Conservation (phyloP, 1,140 invertebrate species). For the Diuraphis noxia region DNA sequence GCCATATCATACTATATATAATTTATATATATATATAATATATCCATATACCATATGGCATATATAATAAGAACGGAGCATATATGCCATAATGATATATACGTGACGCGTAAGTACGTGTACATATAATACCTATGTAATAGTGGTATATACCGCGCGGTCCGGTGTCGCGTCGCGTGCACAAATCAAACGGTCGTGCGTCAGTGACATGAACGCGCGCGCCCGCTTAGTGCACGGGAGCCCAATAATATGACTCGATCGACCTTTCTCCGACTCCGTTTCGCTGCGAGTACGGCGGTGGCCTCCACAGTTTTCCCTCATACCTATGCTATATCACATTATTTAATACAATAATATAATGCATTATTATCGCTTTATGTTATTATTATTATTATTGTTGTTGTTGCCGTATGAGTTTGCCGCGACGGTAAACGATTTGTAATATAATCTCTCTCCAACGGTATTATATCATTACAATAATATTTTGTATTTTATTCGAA, state of each 20-base stretch:
- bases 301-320: not conserved
- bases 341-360: not conserved
- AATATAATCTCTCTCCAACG: not conserved
- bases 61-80: not conserved
- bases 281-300: too few species aligned
- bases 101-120: not conserved
- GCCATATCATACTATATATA: not conserved
- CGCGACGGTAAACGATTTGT: not conserved
- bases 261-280: not conserved
- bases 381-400: not conserved
- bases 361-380: too few species aligned
- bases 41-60: too few species aligned
- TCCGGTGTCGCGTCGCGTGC: not conserved
- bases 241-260: not conserved
- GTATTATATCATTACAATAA: not conserved
- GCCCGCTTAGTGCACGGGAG: not conserved
- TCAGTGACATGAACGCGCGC: not conserved
- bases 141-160: not conserved
- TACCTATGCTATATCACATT: not conserved
- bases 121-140: not conserved
- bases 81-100: not conserved
- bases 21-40: not conserved
- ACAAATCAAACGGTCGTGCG: conserved; percentile 37
- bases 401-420: not conserved
- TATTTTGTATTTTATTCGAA: not conserved